phyloP scores from a whole-genome alignment of 2,888 invertebrate species.

The Trilocha varians region DNA sequence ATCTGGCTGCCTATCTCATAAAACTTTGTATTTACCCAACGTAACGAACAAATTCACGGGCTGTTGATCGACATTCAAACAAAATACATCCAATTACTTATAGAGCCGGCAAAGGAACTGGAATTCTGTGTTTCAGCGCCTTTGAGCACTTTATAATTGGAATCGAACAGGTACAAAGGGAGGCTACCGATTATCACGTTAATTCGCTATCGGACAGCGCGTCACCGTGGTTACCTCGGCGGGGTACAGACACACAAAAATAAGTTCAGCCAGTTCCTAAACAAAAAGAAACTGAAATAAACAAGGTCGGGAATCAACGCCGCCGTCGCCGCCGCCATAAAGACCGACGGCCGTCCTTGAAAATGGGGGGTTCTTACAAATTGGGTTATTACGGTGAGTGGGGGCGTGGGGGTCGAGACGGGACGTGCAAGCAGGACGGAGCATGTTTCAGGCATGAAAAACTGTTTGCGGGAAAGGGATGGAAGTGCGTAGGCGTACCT shows the following conservation, averaged over 20 bases:
- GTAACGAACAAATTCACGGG: slow-evolving; percentile 42
- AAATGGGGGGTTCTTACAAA: slow-evolving; percentile 73
- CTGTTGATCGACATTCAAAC: slow-evolving; percentile 43
- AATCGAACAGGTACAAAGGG: slow-evolving; percentile 32
- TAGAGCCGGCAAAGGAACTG: slow-evolving; percentile 35
- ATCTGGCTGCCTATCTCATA: slow-evolving; percentile 15
- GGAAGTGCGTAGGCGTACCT: slow-evolving; percentile 59
- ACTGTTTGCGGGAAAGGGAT: slow-evolving; percentile 25
- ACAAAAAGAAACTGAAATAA: slow-evolving; percentile 73
- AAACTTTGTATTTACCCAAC: slow-evolving; percentile 34
- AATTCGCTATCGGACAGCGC: slow-evolving; percentile 35
- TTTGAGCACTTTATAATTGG: slow-evolving; percentile 45
- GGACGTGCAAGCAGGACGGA: slow-evolving; percentile 41
- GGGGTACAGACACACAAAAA: slow-evolving; percentile 56
- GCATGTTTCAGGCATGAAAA: slow-evolving; percentile 12
- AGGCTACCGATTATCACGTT: slow-evolving; percentile 31
- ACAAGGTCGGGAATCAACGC: slow-evolving; percentile 74
- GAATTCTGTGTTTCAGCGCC: slow-evolving; percentile 30
- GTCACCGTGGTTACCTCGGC: slow-evolving; percentile 47
- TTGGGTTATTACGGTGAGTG: slow-evolving; percentile 72
- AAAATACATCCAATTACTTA: slow-evolving; percentile 52
- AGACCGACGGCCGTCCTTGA: slow-evolving; percentile 74
- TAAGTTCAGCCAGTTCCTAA: slow-evolving; percentile 69
- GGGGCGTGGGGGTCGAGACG: slow-evolving; percentile 59
- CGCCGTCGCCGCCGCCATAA: slow-evolving; percentile 71